A percentile compares a stretch with the other conserved stretches of the same genome.
phyloP scores from a whole-genome alignment of 2,113 vertebrate genomes.

The Rattus norvegicus region GRCr8 NC_086037.1:61345501-61346000 shows the following conservation, averaged over 20 bases:
- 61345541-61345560: conserved; percentile 90
- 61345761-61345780: background rate
- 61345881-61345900: no score
- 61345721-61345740: background rate
- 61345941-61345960: no score
- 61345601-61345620: conserved; percentile 81
- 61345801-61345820: background rate
- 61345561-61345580: conserved; percentile 83
- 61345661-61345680: conserved; percentile 16
- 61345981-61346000: no score
- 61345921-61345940: no score
- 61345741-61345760: background rate
- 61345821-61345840: no score
- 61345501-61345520: conserved; percentile 93
- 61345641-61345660: conserved; percentile 69
- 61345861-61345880: no score
- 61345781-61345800: background rate
- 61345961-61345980: no score
- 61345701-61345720: background rate
- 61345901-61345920: no score
- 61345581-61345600: conserved; percentile 73
- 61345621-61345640: conserved; percentile 63
- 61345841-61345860: no score
- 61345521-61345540: conserved; percentile 92
- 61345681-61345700: background rate